Evolutionary conservation across 2,797 vertebrate genomes (phyloP).

Genomic region (Remorina albescens): DNA sequence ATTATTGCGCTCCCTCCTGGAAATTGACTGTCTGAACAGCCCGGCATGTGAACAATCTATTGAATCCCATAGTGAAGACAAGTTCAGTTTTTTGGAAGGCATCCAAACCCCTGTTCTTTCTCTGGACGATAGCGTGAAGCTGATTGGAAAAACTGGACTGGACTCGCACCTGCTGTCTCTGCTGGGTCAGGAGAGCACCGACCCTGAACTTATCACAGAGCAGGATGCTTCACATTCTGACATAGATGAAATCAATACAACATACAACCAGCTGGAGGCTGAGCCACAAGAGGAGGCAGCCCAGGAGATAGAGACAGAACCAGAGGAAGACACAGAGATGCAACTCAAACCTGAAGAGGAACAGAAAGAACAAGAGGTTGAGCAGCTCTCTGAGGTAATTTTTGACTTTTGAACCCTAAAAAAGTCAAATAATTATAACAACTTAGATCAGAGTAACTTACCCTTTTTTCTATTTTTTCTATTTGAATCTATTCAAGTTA

Average conservation of each 20-base stretch:
- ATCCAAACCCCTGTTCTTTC: slow-evolving; percentile 72
- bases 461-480: not conserved
- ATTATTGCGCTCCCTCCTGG: slow-evolving; percentile 87
- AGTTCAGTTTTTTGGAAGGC: slow-evolving; percentile 68
- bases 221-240: slow-evolving; percentile 20
- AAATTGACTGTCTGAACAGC: slow-evolving; percentile 83
- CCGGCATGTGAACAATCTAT: slow-evolving; percentile 39
- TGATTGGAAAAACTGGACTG: slow-evolving; percentile 81
- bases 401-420: not conserved
- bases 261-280: slow-evolving; percentile 57
- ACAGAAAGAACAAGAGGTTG: slow-evolving; percentile 29
- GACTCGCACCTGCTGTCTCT: slow-evolving; percentile 70
- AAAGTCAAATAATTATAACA: not conserved
- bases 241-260: slow-evolving; percentile 6
- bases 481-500: not conserved
- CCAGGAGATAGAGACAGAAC: not conserved
- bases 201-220: not conserved
- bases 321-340: slow-evolving; percentile 25
- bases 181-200: slow-evolving; percentile 47
- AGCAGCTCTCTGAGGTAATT: slow-evolving; percentile 52
- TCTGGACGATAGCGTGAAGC: slow-evolving; percentile 80
- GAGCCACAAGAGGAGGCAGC: not conserved
- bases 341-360: slow-evolving; percentile 39
- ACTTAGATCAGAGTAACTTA: not conserved
- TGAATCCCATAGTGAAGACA: slow-evolving; percentile 48